These are phyloP conservation scores for Dorcus hopei DNA, from an alignment of 2,888 invertebrate species.

Conservation along the genomic window DNA sequence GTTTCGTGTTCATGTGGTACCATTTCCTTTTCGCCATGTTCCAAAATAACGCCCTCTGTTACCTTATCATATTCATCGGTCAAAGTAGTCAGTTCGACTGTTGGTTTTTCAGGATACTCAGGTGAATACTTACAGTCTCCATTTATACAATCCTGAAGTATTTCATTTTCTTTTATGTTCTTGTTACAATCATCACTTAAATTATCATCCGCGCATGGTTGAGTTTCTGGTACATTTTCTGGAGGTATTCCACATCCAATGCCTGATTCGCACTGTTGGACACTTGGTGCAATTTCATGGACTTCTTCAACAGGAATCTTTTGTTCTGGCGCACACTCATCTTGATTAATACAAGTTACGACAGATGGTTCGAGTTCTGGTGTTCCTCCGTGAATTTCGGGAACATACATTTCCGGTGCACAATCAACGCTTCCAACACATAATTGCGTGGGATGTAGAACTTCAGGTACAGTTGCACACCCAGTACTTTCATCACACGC, in stretches of 20 bases:
- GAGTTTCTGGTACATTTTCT: conserved; percentile 7
- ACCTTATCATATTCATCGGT: neutral
- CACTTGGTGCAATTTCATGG: neutral
- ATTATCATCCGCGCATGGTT: conserved; percentile 1
- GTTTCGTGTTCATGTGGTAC: neutral
- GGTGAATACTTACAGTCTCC: too few relatives aligned
- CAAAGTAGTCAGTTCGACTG: neutral
- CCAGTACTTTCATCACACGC: neutral
- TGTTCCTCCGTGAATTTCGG: neutral
- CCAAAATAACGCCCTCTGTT: neutral
- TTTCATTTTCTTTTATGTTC: neutral
- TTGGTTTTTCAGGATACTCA: neutral
- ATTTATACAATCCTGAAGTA: too few relatives aligned
- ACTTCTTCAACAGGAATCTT: neutral
- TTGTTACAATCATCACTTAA: neutral
- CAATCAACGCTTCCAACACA: conserved; percentile 5
- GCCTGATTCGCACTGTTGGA: neutral
- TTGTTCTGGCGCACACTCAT: neutral
- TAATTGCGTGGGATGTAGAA: conserved; percentile 7
- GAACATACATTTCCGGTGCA: conserved; percentile 7
- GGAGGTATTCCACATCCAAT: neutral
- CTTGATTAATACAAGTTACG: neutral
- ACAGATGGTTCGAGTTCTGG: neutral
- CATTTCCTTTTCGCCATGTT: too few relatives aligned
- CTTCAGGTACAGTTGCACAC: conserved; percentile 10